Conservation (phyloP, 2,888 invertebrate genomes). For the Augochlorella aurata region DNA sequence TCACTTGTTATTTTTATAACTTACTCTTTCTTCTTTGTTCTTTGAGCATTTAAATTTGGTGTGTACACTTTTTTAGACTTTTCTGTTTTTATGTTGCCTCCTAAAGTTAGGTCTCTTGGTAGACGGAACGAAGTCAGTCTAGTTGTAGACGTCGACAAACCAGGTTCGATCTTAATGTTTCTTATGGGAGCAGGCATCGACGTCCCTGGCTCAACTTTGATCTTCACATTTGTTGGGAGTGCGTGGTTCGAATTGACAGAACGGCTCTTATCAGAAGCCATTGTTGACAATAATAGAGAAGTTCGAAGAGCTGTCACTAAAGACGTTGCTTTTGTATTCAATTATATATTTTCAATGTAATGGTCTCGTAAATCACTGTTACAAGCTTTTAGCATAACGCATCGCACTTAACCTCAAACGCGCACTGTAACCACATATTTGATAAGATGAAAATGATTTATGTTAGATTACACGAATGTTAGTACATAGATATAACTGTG, state of each 20-base stretch:
- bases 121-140: conserved; percentile 78
- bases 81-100: conserved; percentile 75
- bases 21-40: conserved; percentile 79
- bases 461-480: not conserved
- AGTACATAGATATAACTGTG: not conserved
- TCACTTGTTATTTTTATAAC: conserved; percentile 29
- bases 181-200: conserved; percentile 56
- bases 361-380: not conserved
- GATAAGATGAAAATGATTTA: not conserved
- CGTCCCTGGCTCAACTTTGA: conserved; percentile 73
- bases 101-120: conserved; percentile 79
- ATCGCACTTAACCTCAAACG: conserved; percentile 30
- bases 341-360: not conserved
- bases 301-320: not conserved
- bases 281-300: conserved; percentile 15
- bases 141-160: conserved; percentile 63
- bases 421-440: not conserved
- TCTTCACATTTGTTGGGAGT: conserved; percentile 51
- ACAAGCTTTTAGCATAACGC: not conserved
- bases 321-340: not conserved
- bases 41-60: conserved; percentile 80
- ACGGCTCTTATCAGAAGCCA: conserved; percentile 54
- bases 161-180: conserved; percentile 75
- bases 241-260: conserved; percentile 37
- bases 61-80: conserved; percentile 77